Conservation (phyloP, 1,140 invertebrate genomes). For the Ceratina japonica region DNA sequence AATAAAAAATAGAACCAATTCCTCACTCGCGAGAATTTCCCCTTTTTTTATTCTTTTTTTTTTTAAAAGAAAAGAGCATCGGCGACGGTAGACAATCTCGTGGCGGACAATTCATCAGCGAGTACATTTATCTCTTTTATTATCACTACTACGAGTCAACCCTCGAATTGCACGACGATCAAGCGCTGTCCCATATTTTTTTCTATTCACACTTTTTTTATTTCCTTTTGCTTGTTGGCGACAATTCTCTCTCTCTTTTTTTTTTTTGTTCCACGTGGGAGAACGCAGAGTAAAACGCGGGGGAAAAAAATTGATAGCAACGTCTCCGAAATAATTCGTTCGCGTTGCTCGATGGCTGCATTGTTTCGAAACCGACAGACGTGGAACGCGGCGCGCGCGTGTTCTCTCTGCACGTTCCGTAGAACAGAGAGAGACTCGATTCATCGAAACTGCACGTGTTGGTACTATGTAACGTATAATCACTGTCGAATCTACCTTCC, state of each 20-base stretch:
- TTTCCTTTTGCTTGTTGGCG: slow-evolving; percentile 14
- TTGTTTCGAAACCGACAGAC: slow-evolving; percentile 15
- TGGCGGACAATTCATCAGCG: slow-evolving; percentile 45
- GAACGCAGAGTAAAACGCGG: slow-evolving; percentile 24
- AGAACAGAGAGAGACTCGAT: neutral
- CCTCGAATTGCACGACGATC: slow-evolving; percentile 47
- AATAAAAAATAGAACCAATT: neutral
- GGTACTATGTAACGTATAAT: neutral
- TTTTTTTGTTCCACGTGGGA: neutral
- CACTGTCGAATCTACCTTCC: neutral
- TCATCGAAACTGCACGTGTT: slow-evolving; percentile 15
- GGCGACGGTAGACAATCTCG: slow-evolving; percentile 26
- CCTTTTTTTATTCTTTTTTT: no score
- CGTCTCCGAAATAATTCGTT: slow-evolving; percentile 36
- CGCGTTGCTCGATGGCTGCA: slow-evolving; percentile 22
- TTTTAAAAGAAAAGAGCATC: neutral
- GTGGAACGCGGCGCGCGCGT: neutral
- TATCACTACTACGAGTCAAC: slow-evolving; percentile 50
- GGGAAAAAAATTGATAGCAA: slow-evolving; percentile 10
- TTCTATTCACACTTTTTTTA: neutral
- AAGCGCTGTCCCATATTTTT: slow-evolving; percentile 45
- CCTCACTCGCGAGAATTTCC: neutral
- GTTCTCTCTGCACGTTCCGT: neutral
- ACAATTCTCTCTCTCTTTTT: neutral
- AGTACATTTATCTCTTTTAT: slow-evolving; percentile 54